Evolutionary conservation across 2,888 invertebrate species (phyloP).

Genomic region (Caenorhabditis wallacei): DNA sequence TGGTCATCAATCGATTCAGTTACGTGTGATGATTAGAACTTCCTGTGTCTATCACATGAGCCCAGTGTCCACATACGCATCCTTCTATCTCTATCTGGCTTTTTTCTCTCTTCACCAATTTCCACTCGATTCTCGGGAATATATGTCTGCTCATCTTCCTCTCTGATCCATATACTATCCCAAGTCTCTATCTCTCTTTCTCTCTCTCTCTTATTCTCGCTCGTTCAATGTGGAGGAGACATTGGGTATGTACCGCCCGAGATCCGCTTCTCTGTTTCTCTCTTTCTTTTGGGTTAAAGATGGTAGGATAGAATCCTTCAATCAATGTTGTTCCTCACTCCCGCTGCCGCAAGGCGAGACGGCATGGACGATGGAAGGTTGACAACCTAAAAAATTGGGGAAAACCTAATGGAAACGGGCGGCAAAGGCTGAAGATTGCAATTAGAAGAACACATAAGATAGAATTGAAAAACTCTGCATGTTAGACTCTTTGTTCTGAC

Average conservation of each 20-base stretch:
- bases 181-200: background rate
- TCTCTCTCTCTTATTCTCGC: too few species aligned
- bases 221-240: slow-evolving; percentile 9
- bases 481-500: too few species aligned
- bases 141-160: slow-evolving; percentile 28
- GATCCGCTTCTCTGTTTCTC: slow-evolving; percentile 52
- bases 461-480: background rate
- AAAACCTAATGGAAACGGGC: slow-evolving; percentile 21
- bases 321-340: slow-evolving; percentile 32
- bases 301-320: slow-evolving; percentile 35
- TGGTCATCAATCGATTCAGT: slow-evolving; percentile 19
- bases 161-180: slow-evolving; percentile 14
- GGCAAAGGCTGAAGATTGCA: background rate
- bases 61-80: slow-evolving; percentile 40
- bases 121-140: slow-evolving; percentile 54
- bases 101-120: slow-evolving; percentile 18
- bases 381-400: slow-evolving; percentile 25
- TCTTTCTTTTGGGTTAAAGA: slow-evolving; percentile 20
- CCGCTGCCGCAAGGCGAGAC: slow-evolving; percentile 3
- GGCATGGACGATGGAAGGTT: slow-evolving; percentile 26
- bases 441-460: background rate
- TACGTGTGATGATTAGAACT: slow-evolving; percentile 29
- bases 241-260: slow-evolving; percentile 48
- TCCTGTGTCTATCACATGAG: slow-evolving; percentile 45
- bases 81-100: slow-evolving; percentile 5